Percentiles rank a stretch among this genome's conserved stretches.
phyloP scores from a whole-genome alignment of 2,113 vertebrate species.

The Rhombomys opimus region DNA sequence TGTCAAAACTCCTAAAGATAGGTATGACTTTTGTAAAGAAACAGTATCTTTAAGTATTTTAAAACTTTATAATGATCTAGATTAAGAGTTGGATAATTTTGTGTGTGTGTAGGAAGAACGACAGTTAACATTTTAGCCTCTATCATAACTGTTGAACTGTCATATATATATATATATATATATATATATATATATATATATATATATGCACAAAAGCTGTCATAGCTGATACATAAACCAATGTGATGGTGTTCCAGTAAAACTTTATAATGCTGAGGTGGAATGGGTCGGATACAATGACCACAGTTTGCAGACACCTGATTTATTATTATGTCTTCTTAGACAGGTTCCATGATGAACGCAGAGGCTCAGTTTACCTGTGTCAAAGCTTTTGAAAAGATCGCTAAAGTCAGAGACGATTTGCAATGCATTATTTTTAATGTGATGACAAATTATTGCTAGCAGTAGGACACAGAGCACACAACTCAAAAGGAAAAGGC shows the following conservation, averaged over 20 bases:
- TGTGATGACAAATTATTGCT: not conserved
- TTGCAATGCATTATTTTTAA: conserved; percentile 6
- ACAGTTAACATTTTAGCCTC: conserved; percentile 38
- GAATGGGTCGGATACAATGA: not conserved
- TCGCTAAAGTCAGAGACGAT: conserved; percentile 23
- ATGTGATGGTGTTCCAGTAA: conserved; percentile 1
- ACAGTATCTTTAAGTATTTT: not conserved
- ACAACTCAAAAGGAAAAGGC: conserved; percentile 37
- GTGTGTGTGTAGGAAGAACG: not conserved
- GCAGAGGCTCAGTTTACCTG: not conserved
- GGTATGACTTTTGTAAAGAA: not conserved
- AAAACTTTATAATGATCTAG: not conserved
- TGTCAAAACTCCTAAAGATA: conserved; percentile 5
- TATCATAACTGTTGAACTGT: not conserved
- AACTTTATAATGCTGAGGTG: not conserved
- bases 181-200: not conserved
- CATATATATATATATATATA: not conserved
- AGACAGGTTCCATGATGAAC: not conserved
- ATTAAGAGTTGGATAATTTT: not conserved
- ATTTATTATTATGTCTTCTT: conserved; percentile 17
- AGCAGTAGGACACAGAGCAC: not conserved
- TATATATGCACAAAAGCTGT: not conserved
- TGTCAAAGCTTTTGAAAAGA: conserved; percentile 39
- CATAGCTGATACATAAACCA: not conserved
- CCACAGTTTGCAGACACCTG: not conserved